Evolutionary conservation across 2,113 vertebrate genomes (phyloP).

Genomic region (Sprattus sprattus): DNA sequence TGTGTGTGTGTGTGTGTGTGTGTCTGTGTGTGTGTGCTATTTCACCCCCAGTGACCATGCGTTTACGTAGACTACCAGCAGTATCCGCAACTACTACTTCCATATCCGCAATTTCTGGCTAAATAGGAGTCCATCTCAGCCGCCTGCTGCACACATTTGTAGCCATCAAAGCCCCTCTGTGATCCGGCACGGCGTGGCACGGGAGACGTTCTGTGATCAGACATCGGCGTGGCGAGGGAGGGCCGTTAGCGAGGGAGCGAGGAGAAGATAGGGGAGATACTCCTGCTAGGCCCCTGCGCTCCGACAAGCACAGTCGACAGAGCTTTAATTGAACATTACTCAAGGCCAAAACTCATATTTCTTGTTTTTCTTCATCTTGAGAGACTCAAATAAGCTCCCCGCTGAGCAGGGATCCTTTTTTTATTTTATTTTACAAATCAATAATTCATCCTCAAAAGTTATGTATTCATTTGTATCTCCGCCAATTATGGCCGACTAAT

Average conservation of each 20-base stretch:
- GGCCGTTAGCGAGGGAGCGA: background rate
- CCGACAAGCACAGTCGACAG: slow-evolving; percentile 60
- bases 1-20: no score
- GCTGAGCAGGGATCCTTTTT: slow-evolving; percentile 64
- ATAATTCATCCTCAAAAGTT: slow-evolving; percentile 72
- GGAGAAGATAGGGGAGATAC: slow-evolving; percentile 50
- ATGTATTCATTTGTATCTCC: slow-evolving; percentile 76
- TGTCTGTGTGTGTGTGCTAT: no score
- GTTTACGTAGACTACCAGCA: background rate
- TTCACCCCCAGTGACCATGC: background rate
- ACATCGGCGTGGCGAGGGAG: background rate
- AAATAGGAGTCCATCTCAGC: background rate
- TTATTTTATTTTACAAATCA: slow-evolving; percentile 71
- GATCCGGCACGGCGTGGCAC: background rate
- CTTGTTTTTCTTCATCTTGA: slow-evolving; percentile 71
- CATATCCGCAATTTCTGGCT: background rate
- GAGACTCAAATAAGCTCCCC: slow-evolving; percentile 65
- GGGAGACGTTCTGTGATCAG: background rate
- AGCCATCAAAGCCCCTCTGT: background rate
- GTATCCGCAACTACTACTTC: background rate
- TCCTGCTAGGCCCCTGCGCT: slow-evolving; percentile 55
- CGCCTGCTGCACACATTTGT: background rate
- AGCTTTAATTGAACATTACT: slow-evolving; percentile 77
- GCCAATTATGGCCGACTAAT: slow-evolving; percentile 73
- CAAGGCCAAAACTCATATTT: slow-evolving; percentile 74